Evolutionary conservation across 2,797 vertebrate species (phyloP), one percentile per base, ranked within the genome.

Genomic region (Melanotaenia pygmaea): DNA sequence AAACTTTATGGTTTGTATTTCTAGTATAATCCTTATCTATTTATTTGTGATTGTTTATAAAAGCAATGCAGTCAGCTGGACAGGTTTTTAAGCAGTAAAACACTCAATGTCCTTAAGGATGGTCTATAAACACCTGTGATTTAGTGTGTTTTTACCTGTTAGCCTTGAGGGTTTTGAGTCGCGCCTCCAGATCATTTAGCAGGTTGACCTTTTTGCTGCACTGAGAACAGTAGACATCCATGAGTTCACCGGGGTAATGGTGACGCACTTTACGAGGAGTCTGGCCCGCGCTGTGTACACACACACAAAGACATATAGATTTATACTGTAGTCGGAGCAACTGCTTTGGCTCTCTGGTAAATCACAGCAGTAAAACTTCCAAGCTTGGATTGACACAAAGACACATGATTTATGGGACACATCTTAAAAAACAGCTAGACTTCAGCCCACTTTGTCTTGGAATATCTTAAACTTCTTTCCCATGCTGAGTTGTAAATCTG

Each of bases 191-290:
- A 90, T 99, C 97, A 68, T 96, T 97, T 20, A 99, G 96, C 66
- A 98, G 95, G 85, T 96, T 97, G 94, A 99, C 96, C 90, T 98
- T 98, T 92, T 96, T 98, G 93, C 96, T 97, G 95, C 98, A 99
- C 90, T 98, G 97, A n/a, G 96, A 97, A 89, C 98, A 99, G 94
- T 97, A 98, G 70, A 98, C 94, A 57, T 98, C 97, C 91, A 97
- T 93, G 34, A 95, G 81, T 59, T 98, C 97, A 0, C 88, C 93
- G 47, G 93, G 93, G 93, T 96, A 98, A 64, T 93, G 69, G 35
- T 96, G 95, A 64, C 95, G 95, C 89, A 94, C 94, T 91, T 96
- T 98, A 76, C 94, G 93, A 20, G 98, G 98, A 1, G 97, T 99
- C 90, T 99, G 97, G 34, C 97, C 96, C 14, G 97, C 97, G 61